Percentiles rank a stretch among this genome's conserved stretches.
Evolutionary conservation across 2,888 invertebrate genomes (phyloP).

Genomic region (Lathronympha strigana): DNA sequence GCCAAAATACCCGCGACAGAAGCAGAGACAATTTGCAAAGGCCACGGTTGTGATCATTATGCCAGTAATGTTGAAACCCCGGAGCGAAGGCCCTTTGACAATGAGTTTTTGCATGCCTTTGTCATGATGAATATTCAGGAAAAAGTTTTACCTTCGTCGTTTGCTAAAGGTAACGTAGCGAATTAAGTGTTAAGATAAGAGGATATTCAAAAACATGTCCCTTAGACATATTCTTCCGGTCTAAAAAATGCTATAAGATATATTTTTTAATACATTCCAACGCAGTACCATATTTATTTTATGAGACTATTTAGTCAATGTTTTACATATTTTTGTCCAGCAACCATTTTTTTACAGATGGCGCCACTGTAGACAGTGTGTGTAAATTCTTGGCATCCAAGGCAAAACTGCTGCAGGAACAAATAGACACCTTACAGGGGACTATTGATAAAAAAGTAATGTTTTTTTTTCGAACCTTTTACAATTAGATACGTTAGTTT

Average conservation of each 20-base stretch:
- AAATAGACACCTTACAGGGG: slow-evolving; percentile 64
- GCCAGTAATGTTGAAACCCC: slow-evolving; percentile 53
- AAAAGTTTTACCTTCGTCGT: slow-evolving; percentile 67
- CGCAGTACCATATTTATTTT: no score
- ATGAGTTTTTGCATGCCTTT: slow-evolving; percentile 75
- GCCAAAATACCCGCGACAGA: slow-evolving; percentile 22
- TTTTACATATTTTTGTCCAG: neutral
- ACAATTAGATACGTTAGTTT: no score
- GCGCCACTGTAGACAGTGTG: slow-evolving; percentile 64
- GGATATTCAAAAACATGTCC: no score
- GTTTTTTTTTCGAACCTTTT: neutral
- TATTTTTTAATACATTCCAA: no score
- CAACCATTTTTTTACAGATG: slow-evolving; percentile 40
- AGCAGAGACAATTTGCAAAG: slow-evolving; percentile 17
- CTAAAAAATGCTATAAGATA: no score
- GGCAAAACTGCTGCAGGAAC: slow-evolving; percentile 72
- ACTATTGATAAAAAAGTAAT: slow-evolving; percentile 68
- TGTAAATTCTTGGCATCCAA: slow-evolving; percentile 74
- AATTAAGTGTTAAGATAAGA: neutral
- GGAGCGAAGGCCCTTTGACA: slow-evolving; percentile 47
- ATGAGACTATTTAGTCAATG: no score
- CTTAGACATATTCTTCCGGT: no score
- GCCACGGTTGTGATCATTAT: slow-evolving; percentile 33
- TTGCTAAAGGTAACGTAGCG: slow-evolving; percentile 72
- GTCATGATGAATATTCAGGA: slow-evolving; percentile 72